phyloP scores from a whole-genome alignment of 2,888 invertebrate species.

The Encarsia formosa region DNA sequence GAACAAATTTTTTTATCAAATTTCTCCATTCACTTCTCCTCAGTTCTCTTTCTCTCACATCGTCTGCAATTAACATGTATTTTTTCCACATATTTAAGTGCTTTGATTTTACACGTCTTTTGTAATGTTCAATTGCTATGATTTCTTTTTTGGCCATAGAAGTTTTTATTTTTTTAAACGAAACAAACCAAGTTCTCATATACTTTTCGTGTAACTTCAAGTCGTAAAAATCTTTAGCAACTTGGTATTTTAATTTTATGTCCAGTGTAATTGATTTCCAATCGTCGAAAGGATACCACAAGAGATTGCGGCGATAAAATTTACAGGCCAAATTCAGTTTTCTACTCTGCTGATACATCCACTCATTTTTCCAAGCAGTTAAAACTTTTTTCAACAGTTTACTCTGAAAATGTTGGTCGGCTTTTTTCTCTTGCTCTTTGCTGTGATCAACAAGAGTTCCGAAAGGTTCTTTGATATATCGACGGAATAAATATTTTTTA shows the following conservation, averaged over 20 bases:
- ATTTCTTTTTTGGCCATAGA: slow-evolving; percentile 30
- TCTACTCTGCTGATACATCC: slow-evolving; percentile 23
- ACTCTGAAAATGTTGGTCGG: slow-evolving; percentile 56
- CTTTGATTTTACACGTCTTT: slow-evolving; percentile 31
- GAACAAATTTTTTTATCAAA: slow-evolving; percentile 42
- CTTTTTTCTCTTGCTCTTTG: slow-evolving; percentile 45
- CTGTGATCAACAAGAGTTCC: slow-evolving; percentile 35
- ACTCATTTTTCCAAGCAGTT: slow-evolving; percentile 54
- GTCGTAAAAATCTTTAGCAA: slow-evolving; percentile 70
- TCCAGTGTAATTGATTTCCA: slow-evolving; percentile 35
- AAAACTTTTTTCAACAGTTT: slow-evolving; percentile 54
- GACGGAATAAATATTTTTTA: slow-evolving; percentile 38
- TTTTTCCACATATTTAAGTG: slow-evolving; percentile 39
- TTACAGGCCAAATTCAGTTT: slow-evolving; percentile 33
- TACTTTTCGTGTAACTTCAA: slow-evolving; percentile 57
- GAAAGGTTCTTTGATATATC: slow-evolving; percentile 38
- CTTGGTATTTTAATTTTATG: slow-evolving; percentile 58
- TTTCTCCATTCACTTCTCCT: slow-evolving; percentile 41
- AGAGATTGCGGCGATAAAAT: slow-evolving; percentile 36
- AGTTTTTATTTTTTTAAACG: slow-evolving; percentile 50
- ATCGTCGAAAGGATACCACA: slow-evolving; percentile 30
- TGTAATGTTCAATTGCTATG: slow-evolving; percentile 31
- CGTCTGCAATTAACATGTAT: slow-evolving; percentile 36
- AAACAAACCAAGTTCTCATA: slow-evolving; percentile 55
- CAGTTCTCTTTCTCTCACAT: slow-evolving; percentile 41